These are phyloP conservation scores for Dromococcyx pavoninus DNA, from an alignment of 2,797 vertebrate species.

Conservation along the genomic window DNA sequence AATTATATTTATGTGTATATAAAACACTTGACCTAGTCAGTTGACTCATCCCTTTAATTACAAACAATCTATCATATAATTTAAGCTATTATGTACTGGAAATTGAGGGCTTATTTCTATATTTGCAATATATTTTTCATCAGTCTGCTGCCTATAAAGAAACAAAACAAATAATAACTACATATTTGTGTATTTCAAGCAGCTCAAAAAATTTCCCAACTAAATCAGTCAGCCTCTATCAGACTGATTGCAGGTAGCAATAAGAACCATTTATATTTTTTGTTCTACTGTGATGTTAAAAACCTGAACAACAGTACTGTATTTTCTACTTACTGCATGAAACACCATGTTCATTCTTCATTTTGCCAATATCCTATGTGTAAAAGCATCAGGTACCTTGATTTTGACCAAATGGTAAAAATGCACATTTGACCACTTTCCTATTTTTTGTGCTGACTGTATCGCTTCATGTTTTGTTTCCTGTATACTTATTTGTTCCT, in stretches of 20 bases:
- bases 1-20: background rate
- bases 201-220: background rate
- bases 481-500: constrained; percentile 43
- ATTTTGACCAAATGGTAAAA: constrained; percentile 32
- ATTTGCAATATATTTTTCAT: background rate
- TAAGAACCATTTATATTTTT: background rate
- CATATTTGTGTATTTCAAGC: background rate
- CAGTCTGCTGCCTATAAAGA: background rate
- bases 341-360: background rate
- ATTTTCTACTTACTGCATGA: background rate
- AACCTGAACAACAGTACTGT: background rate
- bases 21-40: background rate
- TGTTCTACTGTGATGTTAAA: background rate
- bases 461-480: constrained; percentile 25
- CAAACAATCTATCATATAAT: background rate
- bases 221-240: background rate
- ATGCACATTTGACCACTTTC: constrained; percentile 1
- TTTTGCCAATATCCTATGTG: background rate
- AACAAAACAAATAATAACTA: background rate
- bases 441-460: background rate
- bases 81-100: background rate
- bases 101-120: background rate
- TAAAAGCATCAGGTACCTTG: constrained; percentile 24
- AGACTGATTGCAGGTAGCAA: background rate
- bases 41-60: background rate